A percentile compares a stretch with the other conserved stretches of the same genome.
Evolutionary conservation across 2,797 vertebrate species (phyloP).

Genomic region (Ctenopoma kingsleyae): DNA sequence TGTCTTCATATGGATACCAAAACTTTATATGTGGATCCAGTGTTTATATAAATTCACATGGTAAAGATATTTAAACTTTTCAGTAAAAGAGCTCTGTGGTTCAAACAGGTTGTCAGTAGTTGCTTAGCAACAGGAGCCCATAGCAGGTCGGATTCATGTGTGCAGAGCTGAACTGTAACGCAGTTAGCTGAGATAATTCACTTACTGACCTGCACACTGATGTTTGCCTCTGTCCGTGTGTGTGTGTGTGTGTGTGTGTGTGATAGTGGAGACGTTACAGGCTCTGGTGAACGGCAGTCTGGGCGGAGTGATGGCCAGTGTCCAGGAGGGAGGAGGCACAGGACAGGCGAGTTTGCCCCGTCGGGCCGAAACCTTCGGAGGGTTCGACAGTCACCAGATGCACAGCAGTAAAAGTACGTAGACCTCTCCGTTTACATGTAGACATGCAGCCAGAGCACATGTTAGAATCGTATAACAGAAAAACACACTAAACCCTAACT

Average conservation of each 20-base stretch:
- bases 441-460: not conserved
- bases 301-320: slow-evolving; percentile 82
- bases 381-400: slow-evolving; percentile 98
- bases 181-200: slow-evolving; percentile 75
- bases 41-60: slow-evolving; percentile 34
- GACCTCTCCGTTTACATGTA: not conserved
- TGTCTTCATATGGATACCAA: slow-evolving; percentile 6
- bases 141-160: slow-evolving; percentile 64
- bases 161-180: slow-evolving; percentile 70
- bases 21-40: not conserved
- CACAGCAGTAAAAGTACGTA: slow-evolving; percentile 90
- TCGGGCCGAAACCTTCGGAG: slow-evolving; percentile 96
- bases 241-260: slow-evolving; percentile 56
- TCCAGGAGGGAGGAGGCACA: slow-evolving; percentile 82
- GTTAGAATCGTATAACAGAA: not conserved
- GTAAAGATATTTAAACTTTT: slow-evolving; percentile 55
- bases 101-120: slow-evolving; percentile 71
- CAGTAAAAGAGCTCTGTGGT: slow-evolving; percentile 32
- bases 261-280: slow-evolving; percentile 93
- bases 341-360: slow-evolving; percentile 90
- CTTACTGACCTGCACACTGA: slow-evolving; percentile 67
- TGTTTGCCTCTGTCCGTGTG: slow-evolving; percentile 55
- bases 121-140: slow-evolving; percentile 73
- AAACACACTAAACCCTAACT: slow-evolving; percentile 13
- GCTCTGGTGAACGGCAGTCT: slow-evolving; percentile 90